A percentile compares a stretch with the other conserved stretches of the same genome.
phyloP scores from a whole-genome alignment of 2,888 invertebrate genomes.

The Nomada lathburiana region DNA sequence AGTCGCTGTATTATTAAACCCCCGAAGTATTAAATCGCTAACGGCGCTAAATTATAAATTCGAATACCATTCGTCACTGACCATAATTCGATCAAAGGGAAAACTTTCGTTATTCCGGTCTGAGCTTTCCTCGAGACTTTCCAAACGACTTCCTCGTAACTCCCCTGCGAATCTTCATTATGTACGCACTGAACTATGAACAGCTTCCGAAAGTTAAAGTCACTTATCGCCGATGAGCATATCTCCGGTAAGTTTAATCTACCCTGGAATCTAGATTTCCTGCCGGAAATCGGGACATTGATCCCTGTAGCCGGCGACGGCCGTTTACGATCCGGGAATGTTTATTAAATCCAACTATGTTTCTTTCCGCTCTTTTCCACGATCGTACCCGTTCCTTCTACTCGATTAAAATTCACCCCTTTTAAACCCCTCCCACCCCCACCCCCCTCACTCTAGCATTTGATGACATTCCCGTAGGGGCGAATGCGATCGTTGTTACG shows the following conservation, averaged over 20 bases:
- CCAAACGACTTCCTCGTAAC: constrained; percentile 58
- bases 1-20: no score
- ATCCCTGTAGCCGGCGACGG: constrained; percentile 55
- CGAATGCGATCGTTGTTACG: background rate
- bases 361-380: constrained; percentile 54
- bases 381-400: constrained; percentile 48
- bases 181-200: constrained; percentile 71
- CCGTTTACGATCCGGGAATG: constrained; percentile 71
- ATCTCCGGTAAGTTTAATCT: constrained; percentile 70
- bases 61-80: constrained; percentile 30
- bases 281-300: constrained; percentile 64
- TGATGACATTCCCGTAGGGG: background rate
- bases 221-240: constrained; percentile 71
- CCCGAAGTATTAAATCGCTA: background rate
- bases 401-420: constrained; percentile 60
- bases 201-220: constrained; percentile 71
- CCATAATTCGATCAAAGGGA: constrained; percentile 54
- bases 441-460: no score
- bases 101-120: constrained; percentile 53
- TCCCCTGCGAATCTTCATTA: constrained; percentile 68
- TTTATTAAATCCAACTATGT: constrained; percentile 72
- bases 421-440: no score
- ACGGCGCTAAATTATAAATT: constrained; percentile 26
- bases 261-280: constrained; percentile 70
- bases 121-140: constrained; percentile 46